Base-by-base conservation (phyloP, 2,797 vertebrate species). In the Antennarius maculatus region DNA sequence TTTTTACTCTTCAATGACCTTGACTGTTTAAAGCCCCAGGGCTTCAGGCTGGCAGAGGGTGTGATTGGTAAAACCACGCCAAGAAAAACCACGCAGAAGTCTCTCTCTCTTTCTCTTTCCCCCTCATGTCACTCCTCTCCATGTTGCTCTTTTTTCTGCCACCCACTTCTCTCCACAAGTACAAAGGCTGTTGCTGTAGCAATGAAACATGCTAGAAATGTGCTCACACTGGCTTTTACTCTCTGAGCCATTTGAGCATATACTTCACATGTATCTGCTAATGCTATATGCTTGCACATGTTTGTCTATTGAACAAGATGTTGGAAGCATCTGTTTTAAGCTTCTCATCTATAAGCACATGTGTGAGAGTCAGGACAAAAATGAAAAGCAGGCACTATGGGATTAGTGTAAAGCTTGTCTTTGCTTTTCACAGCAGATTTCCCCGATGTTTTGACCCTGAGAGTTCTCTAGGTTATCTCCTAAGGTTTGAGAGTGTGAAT, bases 101-200 rank as follows among this genome's bases (percentile, higher is more conserved):
- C 68, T 81, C 65, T 65, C 74, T 74, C 34, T 48, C 61, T 72
- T 55, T 27, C 51, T 51, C 71, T 55, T 18, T 65, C 60, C 45
- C 68, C 53, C 74, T 55, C 45, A 61, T 46, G 6, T 82, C 79
- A 62, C 80, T 83, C 83, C 84, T 81, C 74, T 80, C 82, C 69
- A 80, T 79, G 73, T 81, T 71, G 66, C 67, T 86, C 68, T 83
- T 75, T 83, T 76, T 76, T 63, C 61, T 81, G 62, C 88, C 86
- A 81, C 88, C 88, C 83, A 90, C 89, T 87, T 86, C 69, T 74
- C 82, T 85, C 76, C 46, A 49, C 82, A 85, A 88, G 86, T 83
- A 82, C 82, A 85, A 84, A 85, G 79, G 80, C 88, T 88, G 91
- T 92, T 92, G 91, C 92, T 83, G 92, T 91, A 90, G 91, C 77